phyloP scores from a whole-genome alignment of 2,797 vertebrate species.

The Gallinago solitaria region DNA sequence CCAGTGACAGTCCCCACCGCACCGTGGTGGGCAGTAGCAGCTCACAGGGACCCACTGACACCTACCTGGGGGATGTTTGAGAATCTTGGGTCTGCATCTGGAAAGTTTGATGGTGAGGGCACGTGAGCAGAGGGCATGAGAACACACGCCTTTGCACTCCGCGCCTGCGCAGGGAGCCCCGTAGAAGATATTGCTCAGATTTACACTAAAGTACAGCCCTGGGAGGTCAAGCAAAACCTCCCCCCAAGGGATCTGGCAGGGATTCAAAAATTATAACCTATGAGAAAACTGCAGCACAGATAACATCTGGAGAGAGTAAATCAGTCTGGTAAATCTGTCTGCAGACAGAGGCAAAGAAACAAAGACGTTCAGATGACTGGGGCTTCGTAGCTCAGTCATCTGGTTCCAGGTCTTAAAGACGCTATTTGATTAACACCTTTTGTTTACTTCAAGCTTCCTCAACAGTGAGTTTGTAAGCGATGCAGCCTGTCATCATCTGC shows the following conservation, averaged over 20 bases:
- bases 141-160: not conserved
- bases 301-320: not conserved
- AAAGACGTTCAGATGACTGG: not conserved
- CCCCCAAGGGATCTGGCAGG: not conserved
- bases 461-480: not conserved
- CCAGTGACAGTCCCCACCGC: rapidly evolving
- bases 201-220: not conserved
- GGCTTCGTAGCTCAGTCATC: not conserved
- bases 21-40: not conserved
- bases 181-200: not conserved
- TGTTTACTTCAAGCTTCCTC: not conserved
- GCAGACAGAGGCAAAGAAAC: not conserved
- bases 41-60: not conserved
- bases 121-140: rapidly evolving
- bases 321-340: not conserved
- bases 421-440: not conserved
- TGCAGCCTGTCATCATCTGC: not conserved
- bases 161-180: not conserved
- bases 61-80: not conserved
- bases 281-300: not conserved
- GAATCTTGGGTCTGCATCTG: rapidly evolving
- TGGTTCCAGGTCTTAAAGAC: not conserved
- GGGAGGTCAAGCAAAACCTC: not conserved
- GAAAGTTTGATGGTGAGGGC: not conserved
- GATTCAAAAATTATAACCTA: not conserved